Evolutionary conservation across 2,888 invertebrate species (phyloP).

Genomic region (Xestoiulus laeticollis): DNA sequence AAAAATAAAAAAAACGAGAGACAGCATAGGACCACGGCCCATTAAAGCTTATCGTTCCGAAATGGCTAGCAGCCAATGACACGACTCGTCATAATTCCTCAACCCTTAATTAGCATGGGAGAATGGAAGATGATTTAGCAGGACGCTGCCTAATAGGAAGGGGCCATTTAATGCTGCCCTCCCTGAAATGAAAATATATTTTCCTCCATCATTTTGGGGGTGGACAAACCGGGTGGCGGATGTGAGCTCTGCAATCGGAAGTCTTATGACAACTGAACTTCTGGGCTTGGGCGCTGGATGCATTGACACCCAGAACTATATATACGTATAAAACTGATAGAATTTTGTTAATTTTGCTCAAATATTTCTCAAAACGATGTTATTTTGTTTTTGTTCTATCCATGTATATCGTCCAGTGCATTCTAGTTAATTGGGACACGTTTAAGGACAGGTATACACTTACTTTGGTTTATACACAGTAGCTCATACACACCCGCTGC

Average conservation of each 20-base stretch:
- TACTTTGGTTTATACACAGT: no score
- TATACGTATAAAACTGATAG: no score
- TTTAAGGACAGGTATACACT: no score
- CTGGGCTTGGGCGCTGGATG: neutral
- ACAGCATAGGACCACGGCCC: conserved; percentile 43
- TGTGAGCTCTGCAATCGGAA: neutral
- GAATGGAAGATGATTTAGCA: conserved; percentile 44
- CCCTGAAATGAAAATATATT: conserved; percentile 1
- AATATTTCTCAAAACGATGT: no score
- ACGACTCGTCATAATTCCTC: conserved; percentile 52
- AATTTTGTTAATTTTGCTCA: no score
- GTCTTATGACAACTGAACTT: neutral
- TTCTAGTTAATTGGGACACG: no score
- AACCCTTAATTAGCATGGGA: conserved; percentile 49
- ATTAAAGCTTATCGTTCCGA: conserved; percentile 50
- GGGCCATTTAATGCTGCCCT: neutral
- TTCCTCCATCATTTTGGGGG: neutral
- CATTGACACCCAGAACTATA: neutral
- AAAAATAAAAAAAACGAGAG: neutral
- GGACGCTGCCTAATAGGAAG: conserved; percentile 44
- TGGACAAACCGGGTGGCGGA: neutral
- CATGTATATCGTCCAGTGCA: no score
- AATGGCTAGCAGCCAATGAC: conserved; percentile 52
- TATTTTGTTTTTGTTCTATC: no score
- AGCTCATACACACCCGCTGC: no score